phyloP scores from a whole-genome alignment of 1,140 invertebrate genomes.

The Pectinophora gossypiella region DNA sequence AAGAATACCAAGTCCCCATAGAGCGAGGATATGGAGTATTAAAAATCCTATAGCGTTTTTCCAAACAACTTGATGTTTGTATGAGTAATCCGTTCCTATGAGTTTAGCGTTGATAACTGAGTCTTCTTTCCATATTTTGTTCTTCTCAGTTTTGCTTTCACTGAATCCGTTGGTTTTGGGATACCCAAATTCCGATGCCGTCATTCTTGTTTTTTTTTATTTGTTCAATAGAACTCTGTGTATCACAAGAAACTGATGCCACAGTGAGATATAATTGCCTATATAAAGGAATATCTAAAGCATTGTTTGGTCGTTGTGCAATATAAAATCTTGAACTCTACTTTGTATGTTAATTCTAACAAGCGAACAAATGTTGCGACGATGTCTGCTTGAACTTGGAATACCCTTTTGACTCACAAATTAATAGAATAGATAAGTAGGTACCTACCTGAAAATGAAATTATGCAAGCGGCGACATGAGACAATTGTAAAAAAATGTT shows the following conservation, averaged over 20 bases:
- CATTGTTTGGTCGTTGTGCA: background rate
- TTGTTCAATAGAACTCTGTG: no score
- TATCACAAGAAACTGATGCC: background rate
- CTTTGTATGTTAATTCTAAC: background rate
- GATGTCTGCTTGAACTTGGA: no score
- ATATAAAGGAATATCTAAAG: background rate
- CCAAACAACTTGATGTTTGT: constrained; percentile 74
- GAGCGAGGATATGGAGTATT: constrained; percentile 58
- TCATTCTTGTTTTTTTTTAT: background rate
- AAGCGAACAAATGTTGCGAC: no score
- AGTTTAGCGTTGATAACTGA: constrained; percentile 7
- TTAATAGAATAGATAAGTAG: no score
- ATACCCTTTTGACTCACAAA: no score
- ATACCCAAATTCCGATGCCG: background rate
- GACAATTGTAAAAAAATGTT: no score
- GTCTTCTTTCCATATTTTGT: background rate
- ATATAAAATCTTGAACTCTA: background rate
- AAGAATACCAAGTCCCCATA: constrained; percentile 52
- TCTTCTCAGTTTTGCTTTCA: no score
- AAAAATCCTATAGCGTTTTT: constrained; percentile 73
- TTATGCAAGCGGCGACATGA: no score
- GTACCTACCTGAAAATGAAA: no score
- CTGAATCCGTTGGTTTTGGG: no score
- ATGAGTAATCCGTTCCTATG: constrained; percentile 71
- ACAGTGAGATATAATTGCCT: background rate